Evolutionary conservation across 1,140 invertebrate species (phyloP).

Genomic region (Euwallacea fornicatus): DNA sequence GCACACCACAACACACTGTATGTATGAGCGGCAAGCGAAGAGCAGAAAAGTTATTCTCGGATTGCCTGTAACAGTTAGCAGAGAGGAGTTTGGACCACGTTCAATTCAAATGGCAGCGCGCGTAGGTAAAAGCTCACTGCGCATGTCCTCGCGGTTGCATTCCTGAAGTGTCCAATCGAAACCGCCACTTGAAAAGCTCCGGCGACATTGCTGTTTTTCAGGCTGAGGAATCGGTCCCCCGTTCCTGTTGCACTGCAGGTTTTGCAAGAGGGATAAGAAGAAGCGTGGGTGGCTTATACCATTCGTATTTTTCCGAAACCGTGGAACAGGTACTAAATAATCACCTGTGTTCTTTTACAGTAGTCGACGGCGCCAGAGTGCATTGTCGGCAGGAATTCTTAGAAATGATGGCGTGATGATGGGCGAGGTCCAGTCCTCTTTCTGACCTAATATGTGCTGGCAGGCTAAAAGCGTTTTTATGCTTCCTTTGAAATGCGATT

Average conservation of each 20-base stretch:
- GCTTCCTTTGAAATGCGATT: too few species aligned
- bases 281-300: neutral
- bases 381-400: neutral
- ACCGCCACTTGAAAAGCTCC: too few species aligned
- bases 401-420: neutral
- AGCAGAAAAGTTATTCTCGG: slow-evolving; percentile 25
- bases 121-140: slow-evolving; percentile 6
- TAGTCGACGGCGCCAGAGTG: neutral
- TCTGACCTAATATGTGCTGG: slow-evolving; percentile 1
- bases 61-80: neutral
- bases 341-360: neutral
- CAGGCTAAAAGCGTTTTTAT: too few species aligned
- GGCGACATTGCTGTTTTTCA: too few species aligned
- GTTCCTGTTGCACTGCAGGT: too few species aligned
- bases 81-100: slow-evolving; percentile 17
- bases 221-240: too few species aligned
- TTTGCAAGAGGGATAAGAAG: too few species aligned
- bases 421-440: neutral
- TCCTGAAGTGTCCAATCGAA: too few species aligned
- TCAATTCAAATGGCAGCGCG: slow-evolving; percentile 39
- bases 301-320: neutral
- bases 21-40: slow-evolving; percentile 13
- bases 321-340: neutral
- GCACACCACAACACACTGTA: slow-evolving; percentile 6
- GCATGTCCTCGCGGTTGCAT: neutral